Conservation (phyloP, 2,797 vertebrate genomes). For the Premnoplex brunnescens region DNA sequence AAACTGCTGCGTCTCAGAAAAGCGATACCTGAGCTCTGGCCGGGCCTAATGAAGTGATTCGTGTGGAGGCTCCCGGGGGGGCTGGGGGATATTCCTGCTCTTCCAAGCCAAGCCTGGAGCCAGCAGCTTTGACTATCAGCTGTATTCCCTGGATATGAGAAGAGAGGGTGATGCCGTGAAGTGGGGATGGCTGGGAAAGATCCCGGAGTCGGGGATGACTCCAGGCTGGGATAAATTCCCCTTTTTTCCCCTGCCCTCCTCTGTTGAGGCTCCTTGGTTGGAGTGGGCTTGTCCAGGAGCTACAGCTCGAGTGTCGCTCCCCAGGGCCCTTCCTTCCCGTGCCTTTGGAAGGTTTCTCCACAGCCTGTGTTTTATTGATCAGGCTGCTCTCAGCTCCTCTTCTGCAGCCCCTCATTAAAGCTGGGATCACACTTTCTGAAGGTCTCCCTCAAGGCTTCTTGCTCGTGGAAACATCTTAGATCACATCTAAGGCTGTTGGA, state of each 20-base stretch:
- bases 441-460: constrained; percentile 10
- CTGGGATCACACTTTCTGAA: not conserved
- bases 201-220: not conserved
- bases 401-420: constrained; percentile 7
- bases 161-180: not conserved
- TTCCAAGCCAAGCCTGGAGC: not conserved
- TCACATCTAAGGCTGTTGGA: not conserved
- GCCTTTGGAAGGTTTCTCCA: not conserved
- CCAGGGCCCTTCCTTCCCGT: not conserved
- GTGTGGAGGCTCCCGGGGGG: not conserved
- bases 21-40: rapidly evolving
- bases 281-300: not conserved
- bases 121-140: not conserved
- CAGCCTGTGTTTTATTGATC: not conserved
- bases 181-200: not conserved
- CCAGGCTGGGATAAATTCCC: rapidly evolving
- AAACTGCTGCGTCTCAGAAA: not conserved
- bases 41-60: not conserved
- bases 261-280: not conserved
- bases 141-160: not conserved
- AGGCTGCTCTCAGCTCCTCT: not conserved
- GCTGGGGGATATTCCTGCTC: not conserved
- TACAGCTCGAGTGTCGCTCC: rapidly evolving
- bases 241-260: not conserved
- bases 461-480: not conserved